Evolutionary conservation across 2,797 vertebrate species (phyloP), one percentile per base, ranked within the genome.

Genomic region (Distichodus sexfasciatus): DNA sequence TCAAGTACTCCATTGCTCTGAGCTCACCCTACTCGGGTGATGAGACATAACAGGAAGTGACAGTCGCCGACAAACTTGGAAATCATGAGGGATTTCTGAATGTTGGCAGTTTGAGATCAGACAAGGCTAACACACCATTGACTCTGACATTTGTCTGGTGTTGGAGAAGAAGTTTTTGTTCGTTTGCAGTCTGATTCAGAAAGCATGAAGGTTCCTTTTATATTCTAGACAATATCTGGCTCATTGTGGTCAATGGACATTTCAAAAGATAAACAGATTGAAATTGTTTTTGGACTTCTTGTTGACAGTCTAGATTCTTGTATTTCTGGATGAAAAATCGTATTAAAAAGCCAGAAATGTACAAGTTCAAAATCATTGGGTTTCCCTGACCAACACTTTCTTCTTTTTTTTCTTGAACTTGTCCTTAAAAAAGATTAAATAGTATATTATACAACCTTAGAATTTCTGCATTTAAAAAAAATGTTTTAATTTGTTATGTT

Each of bases 21-120:
- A 59, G 36, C 36, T 66, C 71, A 35, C 9, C 26, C 31, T 36
- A 15, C 9, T 57, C 46, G 31, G 40, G 36, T 53, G 44, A 72
- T 12, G 41, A 19, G 29, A 43, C 19, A 19, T 38, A 26, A 54
- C 64, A 33, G 14, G 51, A 66, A 55, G 6, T n/a, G 48, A 58
- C 54, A n/a, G 26, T 6, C 54, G 4, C 17, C 11, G 31, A 15
- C 31, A 23, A 36, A 17, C 19, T 17, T 55, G 15, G 9, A 29
- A 28, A 15, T 11, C 10, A 12, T 1, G 3, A 35, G 12, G 19
- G 8, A 6, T 1, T 57, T 33, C 51, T 6, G 51, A 55, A n/a
- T 5, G 50, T 21, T n/a, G 21, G 17, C 53, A 11, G 19, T 11
- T 35, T 23, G 10, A 55, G 53, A 17, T 35, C 53, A 55, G 15